These are phyloP conservation scores for Drosophila mayri DNA, from an alignment of 1,140 invertebrate genomes.

Conservation along the genomic window DNA sequence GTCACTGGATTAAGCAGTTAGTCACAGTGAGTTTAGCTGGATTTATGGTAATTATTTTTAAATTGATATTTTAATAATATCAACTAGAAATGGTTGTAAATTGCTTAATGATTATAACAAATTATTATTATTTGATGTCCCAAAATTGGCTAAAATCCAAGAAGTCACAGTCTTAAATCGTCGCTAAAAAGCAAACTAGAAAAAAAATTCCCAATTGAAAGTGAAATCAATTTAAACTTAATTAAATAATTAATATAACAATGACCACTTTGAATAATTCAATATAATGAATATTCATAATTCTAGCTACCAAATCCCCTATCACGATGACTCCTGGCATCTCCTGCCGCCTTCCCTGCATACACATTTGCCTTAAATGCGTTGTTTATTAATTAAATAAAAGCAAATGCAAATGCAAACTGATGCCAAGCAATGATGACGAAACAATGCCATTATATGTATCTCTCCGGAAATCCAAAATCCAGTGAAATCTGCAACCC, in stretches of 20 bases:
- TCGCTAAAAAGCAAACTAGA: neutral
- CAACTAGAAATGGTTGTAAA: neutral
- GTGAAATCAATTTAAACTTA: neutral
- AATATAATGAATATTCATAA: neutral
- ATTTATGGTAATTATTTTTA: neutral
- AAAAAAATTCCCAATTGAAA: neutral
- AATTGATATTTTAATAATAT: neutral
- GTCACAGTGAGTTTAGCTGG: neutral
- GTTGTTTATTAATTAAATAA: conserved; percentile 71
- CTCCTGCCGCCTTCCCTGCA: conserved; percentile 9
- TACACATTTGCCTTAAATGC: conserved; percentile 47
- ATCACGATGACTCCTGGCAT: conserved; percentile 13
- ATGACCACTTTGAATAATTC: neutral
- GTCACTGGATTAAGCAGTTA: conserved; percentile 9
- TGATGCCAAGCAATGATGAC: conserved; percentile 45
- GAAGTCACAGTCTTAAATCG: neutral
- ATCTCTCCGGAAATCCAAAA: conserved; percentile 50
- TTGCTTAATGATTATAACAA: too few species aligned
- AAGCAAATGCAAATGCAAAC: conserved; percentile 57
- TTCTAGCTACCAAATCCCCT: neutral
- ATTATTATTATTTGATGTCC: too few species aligned
- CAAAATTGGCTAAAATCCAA: too few species aligned
- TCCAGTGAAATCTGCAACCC: conserved; percentile 8
- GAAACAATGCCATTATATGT: conserved; percentile 32
- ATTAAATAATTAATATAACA: neutral